phyloP scores from a whole-genome alignment of 2,113 vertebrate genomes.

The Apteryx mantelli region DNA sequence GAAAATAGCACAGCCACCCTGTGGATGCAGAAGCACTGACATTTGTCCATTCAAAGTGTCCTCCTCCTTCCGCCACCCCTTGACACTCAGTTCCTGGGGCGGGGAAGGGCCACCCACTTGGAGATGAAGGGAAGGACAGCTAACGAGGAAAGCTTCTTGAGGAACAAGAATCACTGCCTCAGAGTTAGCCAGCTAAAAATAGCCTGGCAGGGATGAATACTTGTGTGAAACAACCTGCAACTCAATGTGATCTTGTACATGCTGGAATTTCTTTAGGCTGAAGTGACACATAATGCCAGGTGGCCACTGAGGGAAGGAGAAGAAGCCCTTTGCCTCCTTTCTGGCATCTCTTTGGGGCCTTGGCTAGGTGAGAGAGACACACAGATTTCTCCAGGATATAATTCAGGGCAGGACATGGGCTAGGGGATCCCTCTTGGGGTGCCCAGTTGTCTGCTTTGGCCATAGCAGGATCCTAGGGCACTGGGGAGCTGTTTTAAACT shows the following conservation, averaged over 20 bases:
- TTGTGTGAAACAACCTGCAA: slow-evolving; percentile 19
- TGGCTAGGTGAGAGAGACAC: not conserved
- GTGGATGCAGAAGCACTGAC: not conserved
- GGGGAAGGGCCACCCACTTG: not conserved
- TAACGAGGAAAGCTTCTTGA: not conserved
- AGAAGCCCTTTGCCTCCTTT: not conserved
- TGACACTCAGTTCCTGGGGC: not conserved
- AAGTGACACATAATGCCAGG: not conserved
- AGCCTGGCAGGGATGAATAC: not conserved
- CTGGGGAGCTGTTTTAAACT: too few species aligned
- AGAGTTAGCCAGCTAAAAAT: not conserved
- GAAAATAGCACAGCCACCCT: not conserved
- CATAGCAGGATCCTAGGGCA: not conserved
- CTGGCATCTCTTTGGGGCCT: not conserved
- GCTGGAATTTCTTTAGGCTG: slow-evolving; percentile 26
- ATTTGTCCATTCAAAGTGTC: not conserved
- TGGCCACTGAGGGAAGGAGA: not conserved
- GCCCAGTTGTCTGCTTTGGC: not conserved
- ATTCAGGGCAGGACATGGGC: not conserved
- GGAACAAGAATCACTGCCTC: not conserved
- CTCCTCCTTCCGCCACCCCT: not conserved
- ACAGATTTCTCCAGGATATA: not conserved
- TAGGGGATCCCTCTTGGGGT: not conserved
- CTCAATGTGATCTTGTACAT: not conserved
- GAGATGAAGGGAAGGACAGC: not conserved